phyloP scores from a whole-genome alignment of 1,140 invertebrate genomes.

The Bombus vancouverensis region DNA sequence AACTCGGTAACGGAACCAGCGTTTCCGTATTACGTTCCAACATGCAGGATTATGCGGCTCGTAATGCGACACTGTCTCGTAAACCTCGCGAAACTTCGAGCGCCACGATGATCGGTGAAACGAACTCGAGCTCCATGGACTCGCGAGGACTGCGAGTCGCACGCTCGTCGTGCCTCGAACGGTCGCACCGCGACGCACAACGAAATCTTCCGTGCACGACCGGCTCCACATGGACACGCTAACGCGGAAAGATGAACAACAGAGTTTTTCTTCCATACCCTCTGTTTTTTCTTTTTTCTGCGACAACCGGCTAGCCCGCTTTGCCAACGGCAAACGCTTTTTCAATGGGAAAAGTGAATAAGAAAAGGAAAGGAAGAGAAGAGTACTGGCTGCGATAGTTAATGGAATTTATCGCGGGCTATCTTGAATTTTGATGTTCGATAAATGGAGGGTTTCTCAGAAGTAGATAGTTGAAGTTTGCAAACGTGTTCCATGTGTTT shows the following conservation, averaged over 20 bases:
- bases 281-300: background rate
- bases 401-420: background rate
- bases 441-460: no score
- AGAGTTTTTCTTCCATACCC: background rate
- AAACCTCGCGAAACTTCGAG: conserved; percentile 11
- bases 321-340: background rate
- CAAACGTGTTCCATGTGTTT: background rate
- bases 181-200: background rate
- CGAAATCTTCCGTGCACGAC: conserved; percentile 22
- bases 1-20: conserved; percentile 20
- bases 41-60: conserved; percentile 27
- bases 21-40: conserved; percentile 34
- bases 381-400: no score
- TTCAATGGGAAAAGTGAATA: background rate
- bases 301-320: background rate
- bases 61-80: conserved; percentile 37
- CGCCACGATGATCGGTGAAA: conserved; percentile 13
- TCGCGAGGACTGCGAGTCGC: conserved; percentile 22
- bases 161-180: conserved; percentile 17
- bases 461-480: background rate
- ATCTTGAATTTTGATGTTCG: background rate
- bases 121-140: background rate
- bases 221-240: conserved; percentile 11
- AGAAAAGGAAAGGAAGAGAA: background rate
- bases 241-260: background rate